Conservation (phyloP, 37 sponge, comb jelly and placozoan genomes). For the Crambe crambe region DNA sequence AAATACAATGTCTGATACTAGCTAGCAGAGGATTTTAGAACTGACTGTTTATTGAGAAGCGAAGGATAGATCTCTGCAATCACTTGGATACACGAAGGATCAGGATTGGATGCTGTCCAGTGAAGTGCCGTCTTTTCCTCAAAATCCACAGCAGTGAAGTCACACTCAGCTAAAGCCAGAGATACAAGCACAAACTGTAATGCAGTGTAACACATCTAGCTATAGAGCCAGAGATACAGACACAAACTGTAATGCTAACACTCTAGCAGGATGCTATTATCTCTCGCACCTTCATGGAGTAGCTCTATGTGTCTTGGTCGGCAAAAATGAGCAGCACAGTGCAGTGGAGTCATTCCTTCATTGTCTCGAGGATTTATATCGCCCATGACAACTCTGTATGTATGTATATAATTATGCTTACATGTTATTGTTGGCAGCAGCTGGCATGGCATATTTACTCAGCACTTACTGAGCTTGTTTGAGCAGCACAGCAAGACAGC, state of each 20-base stretch:
- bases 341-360: conserved; percentile 84
- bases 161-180: conserved; percentile 46
- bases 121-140: conserved; percentile 88
- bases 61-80: conserved; percentile 67
- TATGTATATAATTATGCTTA: no score
- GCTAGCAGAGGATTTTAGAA: not conserved
- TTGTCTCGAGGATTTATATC: conserved; percentile 67
- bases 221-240: not conserved
- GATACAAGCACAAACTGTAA: no score
- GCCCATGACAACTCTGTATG: conserved; percentile 61
- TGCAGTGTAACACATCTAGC: not conserved
- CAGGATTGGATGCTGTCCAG: conserved; percentile 77
- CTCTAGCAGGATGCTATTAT: no score
- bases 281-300: conserved; percentile 62
- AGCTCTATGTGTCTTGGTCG: conserved; percentile 68
- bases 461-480: conserved; percentile 80
- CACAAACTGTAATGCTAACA: no score
- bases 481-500: conserved; percentile 65
- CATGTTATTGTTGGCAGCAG: no score
- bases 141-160: conserved; percentile 71
- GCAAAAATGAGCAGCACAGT: conserved; percentile 81
- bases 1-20: not conserved
- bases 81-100: conserved; percentile 46
- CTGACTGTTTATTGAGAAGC: conserved; percentile 70
- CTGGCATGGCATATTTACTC: no score